Evolutionary conservation across 2,113 vertebrate species (phyloP), one percentile per base, ranked within the genome.

Genomic region (Macquaria australasica): DNA sequence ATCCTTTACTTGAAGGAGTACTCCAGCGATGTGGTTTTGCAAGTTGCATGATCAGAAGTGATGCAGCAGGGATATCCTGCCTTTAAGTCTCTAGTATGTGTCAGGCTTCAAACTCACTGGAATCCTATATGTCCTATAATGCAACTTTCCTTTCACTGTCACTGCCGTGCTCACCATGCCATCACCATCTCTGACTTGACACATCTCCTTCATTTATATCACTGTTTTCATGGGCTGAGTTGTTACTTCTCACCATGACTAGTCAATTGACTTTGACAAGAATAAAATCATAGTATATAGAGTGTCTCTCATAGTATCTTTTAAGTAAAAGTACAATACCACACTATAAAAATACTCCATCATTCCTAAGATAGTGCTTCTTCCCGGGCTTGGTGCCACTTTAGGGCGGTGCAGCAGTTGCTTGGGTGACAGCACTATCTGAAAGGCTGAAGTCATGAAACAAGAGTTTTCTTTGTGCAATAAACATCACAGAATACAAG

Each of bases 141-240:
- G 23, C 6, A 55, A 15, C 6, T 21, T 43, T 41, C 10, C 14
- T 16, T 69, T 14, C 12, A 12, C 31, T 39, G 31, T 41, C 31
- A 58, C 43, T 25, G 56, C 9, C 28, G 2, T 78, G 23, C 11
- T 70, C 41, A 69, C 18, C 18, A 55, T 79, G 63, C 21, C 14
- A 9, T 85, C 56, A 81, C 2, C 25, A n/a, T 58, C 14, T 58
- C 41, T 45, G 31, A 78, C 50, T 34, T 45, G 60, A 63, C 37
- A 20, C 25, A 67, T 18, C 20, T 64, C 39, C 37, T 59, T 7
- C 31, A 69, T 31, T 31, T 31, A 31, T 31, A 31, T 31, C 9
- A 23, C 56, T 56, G 43, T 63, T 82, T 43, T 73, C 23, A 79
- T 1, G 14, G 41, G 28, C 43, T 75, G 66, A 41, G 34, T 60